Evolutionary conservation across 1,140 invertebrate genomes (phyloP), one percentile per base, ranked within the genome.

Genomic region (Heterodera carotae): DNA sequence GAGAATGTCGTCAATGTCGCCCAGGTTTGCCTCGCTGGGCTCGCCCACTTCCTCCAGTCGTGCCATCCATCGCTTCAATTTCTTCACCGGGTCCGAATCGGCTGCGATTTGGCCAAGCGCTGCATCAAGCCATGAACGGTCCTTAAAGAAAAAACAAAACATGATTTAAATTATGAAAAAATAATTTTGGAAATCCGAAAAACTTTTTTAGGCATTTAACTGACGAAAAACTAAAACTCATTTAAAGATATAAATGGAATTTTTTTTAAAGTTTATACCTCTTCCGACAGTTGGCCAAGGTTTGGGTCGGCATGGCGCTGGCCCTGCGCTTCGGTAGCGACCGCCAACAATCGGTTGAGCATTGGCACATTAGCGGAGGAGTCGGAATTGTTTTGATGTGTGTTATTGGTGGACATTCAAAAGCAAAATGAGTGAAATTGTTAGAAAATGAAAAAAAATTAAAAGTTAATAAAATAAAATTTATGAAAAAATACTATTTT

Each of bases 61-160:
- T 8, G 59, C 25, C 72, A 74, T 74, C 72, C 72, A 74, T 25
- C 72, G 59, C 39, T 74, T 74, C 59, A 74, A n/a, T n/a, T 74
- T 74, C 39, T 74, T 74, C n/a, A 74, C 72, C 22, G 72, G 72
- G 64, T 74, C 72, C 12, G 72, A 64, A 25, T 74, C 72, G 39
- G 43, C 56, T 33, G 72, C 43, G 33, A 74, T 74, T 1, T 64
- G 56, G 33, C 64, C 33, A 12, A 74, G 64, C 36, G 72, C 72
- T 27, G 43, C 64, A 10, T 74, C 72, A 62, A 74, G 64, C 72
- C 72, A 74, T 18, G 64, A 53, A n/a, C 72, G 72, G 59, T 74
- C 48, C 72, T 74, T 34, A 1, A 43, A 29, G 22, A 1, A 8
- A 70, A 70, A 43, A n/a, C 15, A 4, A 43, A 18, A 34, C 2